Base-by-base conservation (phyloP, 2,888 invertebrate genomes). In the Coleophora flavipennella region DNA sequence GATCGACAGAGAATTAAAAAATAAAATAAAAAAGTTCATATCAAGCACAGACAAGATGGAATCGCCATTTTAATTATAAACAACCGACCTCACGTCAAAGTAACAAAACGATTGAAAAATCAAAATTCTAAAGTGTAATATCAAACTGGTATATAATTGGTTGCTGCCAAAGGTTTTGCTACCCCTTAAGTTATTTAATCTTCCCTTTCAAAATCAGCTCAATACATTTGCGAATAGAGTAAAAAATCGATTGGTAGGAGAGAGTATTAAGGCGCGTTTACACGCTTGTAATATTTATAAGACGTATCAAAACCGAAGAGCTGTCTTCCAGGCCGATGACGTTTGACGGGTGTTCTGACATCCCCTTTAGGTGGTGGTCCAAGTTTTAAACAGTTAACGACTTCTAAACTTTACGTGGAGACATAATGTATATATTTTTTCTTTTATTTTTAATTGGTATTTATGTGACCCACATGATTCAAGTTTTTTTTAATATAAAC, bases 61-160 rank as follows among this genome's bases (percentile, higher is more conserved):
- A 75, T 76, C 75, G 78, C 80, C 69, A 77, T 80, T 84, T 80
- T 81, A 81, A 83, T 81, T 80, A 81, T 71, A 74, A 78, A 69
- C 62, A 70, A 65, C 70, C 64, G 60, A 60, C 56, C 46, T 51
- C 55, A 56, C 59, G 62, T 69, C 69, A 68, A 73, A 69, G 31
- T 72, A 70, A 73, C 65, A 79, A 75, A 69, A 79, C 67, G 69
- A 72, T 76, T 67, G 74, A 78, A 75, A 81, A 79, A 77, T 77
- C 77, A 75, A 76, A 77, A 74, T 65, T 66, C 66, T 68, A 67
- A 75, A 71, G 73, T 73, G 68, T 74, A 73, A 79, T 77, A 79
- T 77, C 76, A 79, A 74, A 79, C 74, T 72, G 62, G 64, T 62
- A 73, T 77, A 76, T 83, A 84, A 84, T 84, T 84, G 83, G 80